A percentile compares a stretch with the other conserved stretches of the same genome.
phyloP scores from a whole-genome alignment of 2,113 vertebrate genomes.

The Tichodroma muraria region DNA sequence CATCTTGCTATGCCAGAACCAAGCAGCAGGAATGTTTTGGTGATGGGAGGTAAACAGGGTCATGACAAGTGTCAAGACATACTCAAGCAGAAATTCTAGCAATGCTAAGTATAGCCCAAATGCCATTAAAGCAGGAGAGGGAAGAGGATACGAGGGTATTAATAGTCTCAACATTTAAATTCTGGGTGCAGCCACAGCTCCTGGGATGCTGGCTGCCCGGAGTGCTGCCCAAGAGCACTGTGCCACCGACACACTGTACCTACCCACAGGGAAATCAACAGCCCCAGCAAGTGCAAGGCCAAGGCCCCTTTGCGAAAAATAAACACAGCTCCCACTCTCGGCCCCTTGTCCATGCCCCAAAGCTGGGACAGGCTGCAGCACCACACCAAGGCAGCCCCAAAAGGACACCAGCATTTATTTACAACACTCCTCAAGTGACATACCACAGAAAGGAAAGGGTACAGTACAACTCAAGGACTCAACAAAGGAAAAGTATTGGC shows the following conservation, averaged over 20 bases:
- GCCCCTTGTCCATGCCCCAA: neutral
- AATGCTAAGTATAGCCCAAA: slow-evolving; percentile 39
- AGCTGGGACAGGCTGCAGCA: neutral
- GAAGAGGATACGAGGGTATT: slow-evolving; percentile 52
- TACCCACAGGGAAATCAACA: neutral
- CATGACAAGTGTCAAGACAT: neutral
- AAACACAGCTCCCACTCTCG: neutral
- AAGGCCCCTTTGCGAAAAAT: neutral
- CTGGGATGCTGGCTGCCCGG: neutral
- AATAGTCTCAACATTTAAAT: slow-evolving; percentile 55
- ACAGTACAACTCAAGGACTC: slow-evolving; percentile 20
- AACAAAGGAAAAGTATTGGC: slow-evolving; percentile 27
- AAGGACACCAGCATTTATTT: slow-evolving; percentile 69
- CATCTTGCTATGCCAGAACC: fast-evolving
- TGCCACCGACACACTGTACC: neutral
- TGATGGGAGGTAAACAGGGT: slow-evolving; percentile 3
- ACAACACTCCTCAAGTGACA: slow-evolving; percentile 67
- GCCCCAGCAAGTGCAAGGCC: neutral
- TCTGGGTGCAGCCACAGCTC: neutral
- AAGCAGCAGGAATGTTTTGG: neutral
- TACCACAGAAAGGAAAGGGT: slow-evolving; percentile 28
- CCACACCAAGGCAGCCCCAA: slow-evolving; percentile 30
- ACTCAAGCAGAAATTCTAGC: neutral
- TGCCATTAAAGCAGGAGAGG: slow-evolving; percentile 3
- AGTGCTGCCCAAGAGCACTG: too few species aligned